Conservation (phyloP, 2,113 vertebrate genomes). For the Verasper variegatus region DNA sequence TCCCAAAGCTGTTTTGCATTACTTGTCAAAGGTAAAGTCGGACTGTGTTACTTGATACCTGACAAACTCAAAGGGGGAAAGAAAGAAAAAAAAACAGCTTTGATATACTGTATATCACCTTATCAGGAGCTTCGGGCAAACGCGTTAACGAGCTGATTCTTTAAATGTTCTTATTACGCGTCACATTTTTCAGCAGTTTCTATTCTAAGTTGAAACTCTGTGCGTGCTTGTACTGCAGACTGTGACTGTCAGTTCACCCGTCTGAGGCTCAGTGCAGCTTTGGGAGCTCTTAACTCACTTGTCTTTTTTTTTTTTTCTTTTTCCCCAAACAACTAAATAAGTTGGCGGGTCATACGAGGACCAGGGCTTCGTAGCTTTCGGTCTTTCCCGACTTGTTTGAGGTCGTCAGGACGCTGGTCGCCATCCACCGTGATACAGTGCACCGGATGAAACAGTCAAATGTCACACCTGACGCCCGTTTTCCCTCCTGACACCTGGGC, state of each 20-base stretch:
- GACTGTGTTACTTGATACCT: conserved; percentile 44
- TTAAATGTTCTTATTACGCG: conserved; percentile 37
- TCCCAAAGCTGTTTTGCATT: conserved; percentile 59
- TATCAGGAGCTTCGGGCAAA: conserved; percentile 46
- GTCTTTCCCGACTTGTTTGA: not conserved
- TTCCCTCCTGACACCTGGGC: too few relatives aligned
- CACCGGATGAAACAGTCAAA: not conserved
- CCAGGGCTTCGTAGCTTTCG: not conserved
- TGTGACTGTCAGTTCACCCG: conserved; percentile 30
- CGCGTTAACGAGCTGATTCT: conserved; percentile 45
- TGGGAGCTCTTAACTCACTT: conserved; percentile 11
- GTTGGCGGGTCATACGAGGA: not conserved
- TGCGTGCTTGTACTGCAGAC: conserved; percentile 31
- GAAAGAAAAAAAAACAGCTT: conserved; percentile 17
- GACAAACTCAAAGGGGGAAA: conserved; percentile 36
- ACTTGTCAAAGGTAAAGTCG: conserved; percentile 70
- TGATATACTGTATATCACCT: conserved; percentile 43
- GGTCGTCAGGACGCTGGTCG: not conserved
- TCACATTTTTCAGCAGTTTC: conserved; percentile 50
- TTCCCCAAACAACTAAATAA: conserved; percentile 21
- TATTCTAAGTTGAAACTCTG: conserved; percentile 37
- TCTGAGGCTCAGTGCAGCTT: conserved; percentile 28
- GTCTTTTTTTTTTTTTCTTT: conserved; percentile 16
- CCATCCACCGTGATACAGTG: not conserved
- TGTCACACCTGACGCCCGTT: not conserved